phyloP scores from a whole-genome alignment of 2,888 invertebrate genomes.

The Lepidochrysops patricia region DNA sequence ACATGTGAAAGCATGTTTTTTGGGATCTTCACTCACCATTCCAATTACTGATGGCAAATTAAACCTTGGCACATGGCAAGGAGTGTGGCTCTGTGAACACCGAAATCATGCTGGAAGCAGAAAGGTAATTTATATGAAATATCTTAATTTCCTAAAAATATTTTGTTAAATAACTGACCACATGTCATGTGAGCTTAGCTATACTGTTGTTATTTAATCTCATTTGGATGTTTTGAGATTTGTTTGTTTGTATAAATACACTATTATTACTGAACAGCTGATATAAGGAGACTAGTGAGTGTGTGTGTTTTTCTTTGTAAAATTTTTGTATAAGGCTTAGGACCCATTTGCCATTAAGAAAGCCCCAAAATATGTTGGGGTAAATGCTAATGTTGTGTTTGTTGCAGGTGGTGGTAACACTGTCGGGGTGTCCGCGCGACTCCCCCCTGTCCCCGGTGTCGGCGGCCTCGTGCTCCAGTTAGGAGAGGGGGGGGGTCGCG shows the following conservation, averaged over 20 bases:
- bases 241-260: too few relatives aligned
- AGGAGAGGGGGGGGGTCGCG: conserved; percentile 77
- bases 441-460: conserved; percentile 90
- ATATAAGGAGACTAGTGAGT: too few relatives aligned
- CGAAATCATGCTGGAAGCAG: conserved; percentile 95
- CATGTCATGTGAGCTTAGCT: too few relatives aligned
- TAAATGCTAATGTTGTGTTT: neutral
- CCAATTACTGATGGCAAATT: conserved; percentile 97
- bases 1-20: conserved; percentile 96
- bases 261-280: too few relatives aligned
- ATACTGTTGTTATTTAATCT: too few relatives aligned
- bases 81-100: conserved; percentile 98
- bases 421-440: conserved; percentile 92
- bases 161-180: neutral
- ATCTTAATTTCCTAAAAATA: too few relatives aligned
- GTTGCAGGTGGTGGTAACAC: conserved; percentile 81
- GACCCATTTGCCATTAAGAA: too few relatives aligned
- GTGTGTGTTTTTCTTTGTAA: too few relatives aligned
- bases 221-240: too few relatives aligned
- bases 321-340: too few relatives aligned
- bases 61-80: conserved; percentile 97
- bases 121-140: too few relatives aligned
- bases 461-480: conserved; percentile 94
- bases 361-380: too few relatives aligned
- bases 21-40: conserved; percentile 95